Evolutionary conservation across 2,797 vertebrate species (phyloP).

Genomic region (Ptychadena robeensis): DNA sequence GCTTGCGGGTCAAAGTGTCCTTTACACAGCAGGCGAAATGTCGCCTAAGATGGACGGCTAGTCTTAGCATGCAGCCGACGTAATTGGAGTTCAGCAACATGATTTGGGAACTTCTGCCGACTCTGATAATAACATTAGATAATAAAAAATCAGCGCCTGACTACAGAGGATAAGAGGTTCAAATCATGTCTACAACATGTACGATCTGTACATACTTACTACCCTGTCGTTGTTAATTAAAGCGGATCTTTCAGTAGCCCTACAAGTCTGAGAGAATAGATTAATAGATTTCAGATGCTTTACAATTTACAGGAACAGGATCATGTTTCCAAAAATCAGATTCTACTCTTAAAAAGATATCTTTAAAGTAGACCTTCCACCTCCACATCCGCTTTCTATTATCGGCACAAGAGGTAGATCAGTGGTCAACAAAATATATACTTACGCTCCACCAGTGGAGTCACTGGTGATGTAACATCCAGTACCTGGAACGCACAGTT

Average conservation of each 20-base stretch:
- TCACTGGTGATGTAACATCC: no score
- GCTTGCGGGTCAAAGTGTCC: constrained; percentile 28
- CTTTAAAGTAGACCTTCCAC: no score
- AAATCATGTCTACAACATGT: neutral
- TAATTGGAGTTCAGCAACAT: constrained; percentile 54
- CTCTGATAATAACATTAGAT: constrained; percentile 1
- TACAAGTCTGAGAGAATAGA: neutral
- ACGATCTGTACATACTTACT: neutral
- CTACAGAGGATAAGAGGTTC: neutral
- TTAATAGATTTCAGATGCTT: no score
- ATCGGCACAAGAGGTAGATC: no score
- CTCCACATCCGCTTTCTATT: no score
- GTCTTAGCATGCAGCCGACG: constrained; percentile 40
- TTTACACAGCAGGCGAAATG: constrained; percentile 24
- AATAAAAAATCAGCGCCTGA: neutral
- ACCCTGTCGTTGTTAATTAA: neutral
- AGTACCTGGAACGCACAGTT: no score
- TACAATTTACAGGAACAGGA: no score
- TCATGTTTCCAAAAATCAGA: no score
- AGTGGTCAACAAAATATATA: no score
- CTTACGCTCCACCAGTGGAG: no score
- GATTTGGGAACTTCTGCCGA: constrained; percentile 27
- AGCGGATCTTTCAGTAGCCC: neutral
- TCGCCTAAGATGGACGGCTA: constrained; percentile 48
- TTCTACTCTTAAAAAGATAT: no score